These are phyloP conservation scores for Carcharodon carcharias DNA, from an alignment of 2,797 vertebrate genomes.

Conservation along the genomic window DNA sequence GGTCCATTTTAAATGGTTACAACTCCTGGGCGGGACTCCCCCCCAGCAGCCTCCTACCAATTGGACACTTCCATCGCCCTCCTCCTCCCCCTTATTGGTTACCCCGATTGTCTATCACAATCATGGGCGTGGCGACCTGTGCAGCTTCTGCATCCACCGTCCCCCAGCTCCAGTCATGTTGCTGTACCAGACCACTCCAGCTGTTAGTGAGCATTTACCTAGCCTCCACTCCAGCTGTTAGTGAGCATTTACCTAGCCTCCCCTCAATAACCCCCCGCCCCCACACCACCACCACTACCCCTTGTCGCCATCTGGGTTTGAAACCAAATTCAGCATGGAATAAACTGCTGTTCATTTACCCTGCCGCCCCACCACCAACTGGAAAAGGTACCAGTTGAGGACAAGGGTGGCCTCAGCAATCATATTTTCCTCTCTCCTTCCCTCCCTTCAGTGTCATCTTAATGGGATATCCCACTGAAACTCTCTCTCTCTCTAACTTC, in stretches of 20 bases:
- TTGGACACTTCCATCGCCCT: background rate
- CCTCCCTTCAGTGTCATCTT: background rate
- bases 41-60: background rate
- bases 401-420: background rate
- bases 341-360: too few species aligned
- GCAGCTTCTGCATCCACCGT: background rate
- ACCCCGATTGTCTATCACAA: background rate
- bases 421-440: background rate
- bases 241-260: too few species aligned
- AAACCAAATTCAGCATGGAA: background rate
- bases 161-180: too few species aligned
- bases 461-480: too few species aligned
- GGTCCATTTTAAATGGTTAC: background rate
- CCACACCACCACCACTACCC: background rate
- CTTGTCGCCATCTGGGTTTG: background rate
- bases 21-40: background rate
- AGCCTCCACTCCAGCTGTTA: too few species aligned
- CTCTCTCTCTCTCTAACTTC: background rate
- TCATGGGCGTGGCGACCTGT: too few species aligned
- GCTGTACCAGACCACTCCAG: too few species aligned
- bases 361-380: slow-evolving; percentile 31
- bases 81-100: background rate
- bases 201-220: too few species aligned
- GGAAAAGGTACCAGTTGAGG: background rate
- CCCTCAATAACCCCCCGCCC: background rate